Evolutionary conservation across 2,113 vertebrate species (phyloP).

Genomic region (Agelaius phoeniceus): DNA sequence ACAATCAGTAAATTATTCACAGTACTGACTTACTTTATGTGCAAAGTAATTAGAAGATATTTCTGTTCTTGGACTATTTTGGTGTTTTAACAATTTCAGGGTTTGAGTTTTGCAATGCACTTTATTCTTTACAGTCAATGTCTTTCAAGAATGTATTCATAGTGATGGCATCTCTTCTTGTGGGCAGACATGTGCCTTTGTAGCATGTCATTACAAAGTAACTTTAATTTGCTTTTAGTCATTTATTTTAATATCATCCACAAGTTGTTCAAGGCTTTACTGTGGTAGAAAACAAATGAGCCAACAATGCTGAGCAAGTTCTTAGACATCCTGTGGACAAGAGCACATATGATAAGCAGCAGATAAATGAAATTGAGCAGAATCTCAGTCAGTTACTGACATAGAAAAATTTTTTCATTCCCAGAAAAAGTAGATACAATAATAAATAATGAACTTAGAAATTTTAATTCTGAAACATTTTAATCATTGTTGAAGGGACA

Average conservation of each 20-base stretch:
- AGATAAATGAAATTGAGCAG: not conserved
- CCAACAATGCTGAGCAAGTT: not conserved
- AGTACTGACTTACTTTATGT: not conserved
- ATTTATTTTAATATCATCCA: not conserved
- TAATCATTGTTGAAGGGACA: not conserved
- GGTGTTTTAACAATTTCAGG: not conserved
- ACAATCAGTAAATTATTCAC: not conserved
- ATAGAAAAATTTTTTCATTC: not conserved
- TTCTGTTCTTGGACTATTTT: not conserved
- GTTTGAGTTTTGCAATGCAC: not conserved
- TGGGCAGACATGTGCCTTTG: not conserved
- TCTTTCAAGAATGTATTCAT: accelerated
- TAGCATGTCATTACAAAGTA: not conserved
- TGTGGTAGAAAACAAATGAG: not conserved
- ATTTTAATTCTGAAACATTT: not conserved
- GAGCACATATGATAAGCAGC: not conserved
- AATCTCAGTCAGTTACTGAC: not conserved
- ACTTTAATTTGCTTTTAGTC: not conserved
- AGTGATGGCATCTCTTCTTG: not conserved
- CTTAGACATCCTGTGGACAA: not conserved
- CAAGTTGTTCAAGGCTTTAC: not conserved
- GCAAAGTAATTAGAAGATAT: not conserved
- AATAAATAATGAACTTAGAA: not conserved
- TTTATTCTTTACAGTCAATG: accelerated
- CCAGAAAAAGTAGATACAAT: not conserved